phyloP scores from a whole-genome alignment of 2,113 vertebrate species.

The Tenrec ecaudatus region DNA sequence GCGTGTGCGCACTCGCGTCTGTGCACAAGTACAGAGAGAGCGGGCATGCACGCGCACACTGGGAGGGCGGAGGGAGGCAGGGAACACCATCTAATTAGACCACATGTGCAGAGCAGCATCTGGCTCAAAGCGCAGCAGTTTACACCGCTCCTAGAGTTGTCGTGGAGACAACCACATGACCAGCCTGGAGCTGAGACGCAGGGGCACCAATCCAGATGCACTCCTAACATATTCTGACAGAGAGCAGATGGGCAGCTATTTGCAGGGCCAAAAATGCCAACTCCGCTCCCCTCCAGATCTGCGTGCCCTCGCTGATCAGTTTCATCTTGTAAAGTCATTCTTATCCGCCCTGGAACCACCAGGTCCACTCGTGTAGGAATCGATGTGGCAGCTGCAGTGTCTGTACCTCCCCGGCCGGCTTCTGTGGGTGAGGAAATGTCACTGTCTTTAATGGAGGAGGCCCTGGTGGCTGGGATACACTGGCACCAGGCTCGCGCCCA shows the following conservation, averaged over 20 bases:
- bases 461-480: not conserved
- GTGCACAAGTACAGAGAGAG: too few relatives aligned
- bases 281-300: constrained; percentile 81
- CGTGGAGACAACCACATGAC: constrained; percentile 87
- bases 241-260: constrained; percentile 89
- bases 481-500: not conserved
- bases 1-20: too few relatives aligned
- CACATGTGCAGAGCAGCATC: constrained; percentile 88
- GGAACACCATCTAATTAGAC: constrained; percentile 87
- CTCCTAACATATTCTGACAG: constrained; percentile 87
- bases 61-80: constrained; percentile 64
- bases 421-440: constrained; percentile 4
- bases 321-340: constrained; percentile 77
- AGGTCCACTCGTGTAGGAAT: constrained; percentile 53
- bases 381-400: constrained; percentile 19
- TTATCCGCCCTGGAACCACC: constrained; percentile 76
- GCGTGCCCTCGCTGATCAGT: constrained; percentile 73
- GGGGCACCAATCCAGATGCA: constrained; percentile 87
- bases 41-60: not conserved
- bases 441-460: constrained; percentile 19
- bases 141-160: constrained; percentile 85
- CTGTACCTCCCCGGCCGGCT: not conserved
- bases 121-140: constrained; percentile 85
- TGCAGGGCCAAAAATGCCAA: constrained; percentile 83
- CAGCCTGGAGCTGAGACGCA: constrained; percentile 81